Percentiles rank a stretch among this genome's conserved stretches.
Evolutionary conservation across 2,113 vertebrate species (phyloP).

Genomic region (Rhineura floridana): DNA sequence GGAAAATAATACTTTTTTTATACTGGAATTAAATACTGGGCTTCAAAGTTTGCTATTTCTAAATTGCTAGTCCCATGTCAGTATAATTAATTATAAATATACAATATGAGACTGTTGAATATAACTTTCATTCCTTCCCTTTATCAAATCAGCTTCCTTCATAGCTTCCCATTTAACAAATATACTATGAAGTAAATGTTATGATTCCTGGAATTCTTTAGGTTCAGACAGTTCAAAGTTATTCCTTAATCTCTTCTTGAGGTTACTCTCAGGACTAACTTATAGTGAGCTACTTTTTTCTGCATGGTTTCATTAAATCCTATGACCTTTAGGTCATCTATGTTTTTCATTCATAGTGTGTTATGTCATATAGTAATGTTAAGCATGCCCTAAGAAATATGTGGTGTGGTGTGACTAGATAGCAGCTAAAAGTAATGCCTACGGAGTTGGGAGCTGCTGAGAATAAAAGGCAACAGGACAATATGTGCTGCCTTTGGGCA

Average conservation of each 20-base stretch:
- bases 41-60: not conserved
- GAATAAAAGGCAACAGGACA: not conserved
- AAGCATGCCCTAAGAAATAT: not conserved
- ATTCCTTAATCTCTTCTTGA: not conserved
- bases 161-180: not conserved
- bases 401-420: not conserved
- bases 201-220: slow-evolving; percentile 6
- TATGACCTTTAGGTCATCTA: not conserved
- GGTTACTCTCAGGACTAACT: not conserved
- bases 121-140: slow-evolving; percentile 12
- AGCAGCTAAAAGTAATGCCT: not conserved
- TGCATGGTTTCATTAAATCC: not conserved
- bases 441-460: not conserved
- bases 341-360: not conserved
- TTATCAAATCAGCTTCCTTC: not conserved
- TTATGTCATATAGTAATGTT: not conserved
- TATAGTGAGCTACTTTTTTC: not conserved
- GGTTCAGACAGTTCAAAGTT: not conserved
- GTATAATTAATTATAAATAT: slow-evolving; percentile 7
- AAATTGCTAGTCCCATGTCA: not conserved
- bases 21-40: slow-evolving; percentile 20
- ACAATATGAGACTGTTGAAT: slow-evolving; percentile 24
- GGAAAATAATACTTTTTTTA: not conserved
- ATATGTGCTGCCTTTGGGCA: not conserved
- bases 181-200: slow-evolving; percentile 1